Conservation (phyloP, 2,888 invertebrate genomes). For the Pristionchus maxplancki region DNA sequence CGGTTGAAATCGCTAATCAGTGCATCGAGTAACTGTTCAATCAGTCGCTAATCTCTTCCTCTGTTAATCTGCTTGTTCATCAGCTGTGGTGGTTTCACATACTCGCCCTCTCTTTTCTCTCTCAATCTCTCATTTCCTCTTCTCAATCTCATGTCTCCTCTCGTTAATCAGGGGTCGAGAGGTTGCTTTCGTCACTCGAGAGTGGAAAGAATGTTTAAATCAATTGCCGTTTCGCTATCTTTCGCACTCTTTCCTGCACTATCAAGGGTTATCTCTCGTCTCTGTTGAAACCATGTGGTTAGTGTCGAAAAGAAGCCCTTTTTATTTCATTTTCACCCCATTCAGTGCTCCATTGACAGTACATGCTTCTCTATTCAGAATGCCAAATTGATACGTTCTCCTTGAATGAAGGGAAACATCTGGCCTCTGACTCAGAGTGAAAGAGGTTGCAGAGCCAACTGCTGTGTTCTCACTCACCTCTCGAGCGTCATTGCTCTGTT, state of each 20-base stretch:
- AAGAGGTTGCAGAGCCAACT: not conserved
- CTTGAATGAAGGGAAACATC: no score
- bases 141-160: not conserved
- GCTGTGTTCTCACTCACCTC: not conserved
- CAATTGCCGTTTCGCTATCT: no score
- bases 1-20: not conserved
- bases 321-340: no score
- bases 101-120: not conserved
- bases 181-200: not conserved
- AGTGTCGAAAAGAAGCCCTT: no score
- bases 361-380: no score
- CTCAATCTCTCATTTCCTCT: not conserved
- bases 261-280: no score
- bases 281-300: no score
- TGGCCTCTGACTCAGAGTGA: no score
- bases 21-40: not conserved
- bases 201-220: not conserved
- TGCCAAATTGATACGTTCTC: no score
- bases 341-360: no score
- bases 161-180: not conserved
- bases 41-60: not conserved
- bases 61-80: slow-evolving; percentile 26
- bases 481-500: not conserved
- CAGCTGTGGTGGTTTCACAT: slow-evolving; percentile 34
- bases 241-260: no score